A percentile compares a stretch with the other conserved stretches of the same genome.
Conservation (phyloP, 2,113 vertebrate species). For the Corapipo altera region DNA sequence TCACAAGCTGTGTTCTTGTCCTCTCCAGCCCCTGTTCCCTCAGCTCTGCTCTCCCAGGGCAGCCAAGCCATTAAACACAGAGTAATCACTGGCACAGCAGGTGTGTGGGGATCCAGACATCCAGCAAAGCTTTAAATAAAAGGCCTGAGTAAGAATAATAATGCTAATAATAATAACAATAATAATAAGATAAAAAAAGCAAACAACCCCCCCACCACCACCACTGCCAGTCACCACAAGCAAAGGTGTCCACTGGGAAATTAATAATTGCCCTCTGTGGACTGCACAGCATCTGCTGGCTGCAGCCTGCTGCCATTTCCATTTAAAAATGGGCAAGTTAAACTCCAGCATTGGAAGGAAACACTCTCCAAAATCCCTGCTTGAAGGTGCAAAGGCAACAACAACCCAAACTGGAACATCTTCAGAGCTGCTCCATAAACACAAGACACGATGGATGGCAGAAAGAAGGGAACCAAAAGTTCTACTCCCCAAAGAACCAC, state of each 20-base stretch:
- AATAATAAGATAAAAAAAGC: neutral
- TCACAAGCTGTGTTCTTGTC: neutral
- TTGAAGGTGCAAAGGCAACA: neutral
- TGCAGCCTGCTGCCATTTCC: slow-evolving; percentile 30
- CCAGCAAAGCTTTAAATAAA: slow-evolving; percentile 23
- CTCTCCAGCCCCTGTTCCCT: neutral
- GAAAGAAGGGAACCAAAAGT: neutral
- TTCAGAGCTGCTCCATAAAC: neutral
- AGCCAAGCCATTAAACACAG: neutral
- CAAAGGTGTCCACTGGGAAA: slow-evolving; percentile 23
- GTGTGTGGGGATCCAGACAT: neutral
- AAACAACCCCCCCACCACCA: neutral
- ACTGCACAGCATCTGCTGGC: slow-evolving; percentile 6
- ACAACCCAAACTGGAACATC: neutral
- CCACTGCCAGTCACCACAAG: slow-evolving; percentile 1
- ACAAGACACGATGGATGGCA: neutral
- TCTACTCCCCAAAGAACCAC: neutral
- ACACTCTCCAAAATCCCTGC: neutral
- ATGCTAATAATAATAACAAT: neutral
- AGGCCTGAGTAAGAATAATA: neutral
- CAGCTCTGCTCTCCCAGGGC: neutral
- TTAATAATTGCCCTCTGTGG: slow-evolving; percentile 35
- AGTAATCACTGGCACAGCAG: slow-evolving; percentile 23
- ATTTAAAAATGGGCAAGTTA: neutral
- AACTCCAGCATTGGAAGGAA: neutral